Percentiles rank a stretch among this genome's conserved stretches.
Evolutionary conservation across 1,140 invertebrate genomes (phyloP).

Genomic region (Drosophila truncata): DNA sequence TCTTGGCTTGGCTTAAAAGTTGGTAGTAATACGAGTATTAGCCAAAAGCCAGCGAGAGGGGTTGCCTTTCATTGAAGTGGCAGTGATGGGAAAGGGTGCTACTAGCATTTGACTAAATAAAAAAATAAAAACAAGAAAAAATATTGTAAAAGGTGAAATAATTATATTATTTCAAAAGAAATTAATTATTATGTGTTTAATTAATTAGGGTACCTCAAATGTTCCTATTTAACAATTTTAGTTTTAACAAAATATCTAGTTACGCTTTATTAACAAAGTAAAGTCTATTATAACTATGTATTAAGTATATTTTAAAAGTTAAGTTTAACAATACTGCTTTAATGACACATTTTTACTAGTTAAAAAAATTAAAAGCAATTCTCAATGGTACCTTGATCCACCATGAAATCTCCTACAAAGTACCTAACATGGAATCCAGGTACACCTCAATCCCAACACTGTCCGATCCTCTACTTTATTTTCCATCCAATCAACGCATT

Average conservation of each 20-base stretch:
- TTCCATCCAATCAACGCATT: constrained; percentile 53
- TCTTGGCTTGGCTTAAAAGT: constrained; percentile 21
- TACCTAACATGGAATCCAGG: not conserved
- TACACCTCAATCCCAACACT: constrained; percentile 17
- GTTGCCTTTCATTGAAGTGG: constrained; percentile 41
- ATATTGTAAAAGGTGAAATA: too few relatives aligned
- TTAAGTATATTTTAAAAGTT: too few relatives aligned
- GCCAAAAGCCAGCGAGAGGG: constrained; percentile 37
- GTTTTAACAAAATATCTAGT: too few relatives aligned
- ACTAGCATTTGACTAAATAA: not conserved
- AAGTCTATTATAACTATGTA: too few relatives aligned
- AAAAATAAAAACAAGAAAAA: not conserved
- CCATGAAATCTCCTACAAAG: not conserved
- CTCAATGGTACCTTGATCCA: not conserved
- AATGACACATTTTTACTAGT: not conserved
- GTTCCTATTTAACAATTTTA: fast-evolving
- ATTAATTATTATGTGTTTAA: not conserved
- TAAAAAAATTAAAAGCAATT: not conserved
- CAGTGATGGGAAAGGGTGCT: constrained; percentile 2
- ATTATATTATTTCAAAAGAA: not conserved
- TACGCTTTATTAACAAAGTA: too few relatives aligned
- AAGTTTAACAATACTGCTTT: not conserved
- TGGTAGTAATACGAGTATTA: constrained; percentile 29
- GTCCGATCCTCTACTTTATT: constrained; percentile 14
- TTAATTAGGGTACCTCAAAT: not conserved